phyloP scores from a whole-genome alignment of 2,888 invertebrate genomes.

The Bugulina stolonifera region DNA sequence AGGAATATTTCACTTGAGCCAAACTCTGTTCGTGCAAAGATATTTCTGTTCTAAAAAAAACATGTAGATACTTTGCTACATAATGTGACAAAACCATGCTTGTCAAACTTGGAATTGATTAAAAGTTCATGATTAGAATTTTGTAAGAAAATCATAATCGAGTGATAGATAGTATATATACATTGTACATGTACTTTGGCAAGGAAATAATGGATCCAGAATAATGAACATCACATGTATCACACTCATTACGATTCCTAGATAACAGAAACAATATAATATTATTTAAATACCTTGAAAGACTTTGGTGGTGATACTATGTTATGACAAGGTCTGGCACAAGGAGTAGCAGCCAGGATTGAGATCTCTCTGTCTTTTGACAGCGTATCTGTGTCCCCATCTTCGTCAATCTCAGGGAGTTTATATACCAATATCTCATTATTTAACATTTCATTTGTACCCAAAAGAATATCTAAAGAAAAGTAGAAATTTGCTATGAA shows the following conservation, averaged over 20 bases:
- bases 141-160: too few species aligned
- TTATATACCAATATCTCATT: slow-evolving; percentile 7
- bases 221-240: too few species aligned
- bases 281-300: not conserved
- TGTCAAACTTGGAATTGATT: too few species aligned
- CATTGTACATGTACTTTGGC: too few species aligned
- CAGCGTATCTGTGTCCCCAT: not conserved
- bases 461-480: not conserved
- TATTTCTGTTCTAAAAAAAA: slow-evolving; percentile 5
- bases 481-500: too few species aligned
- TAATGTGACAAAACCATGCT: too few species aligned
- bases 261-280: not conserved
- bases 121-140: too few species aligned
- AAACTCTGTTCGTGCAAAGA: not conserved
- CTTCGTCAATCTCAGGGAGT: not conserved
- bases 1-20: not conserved
- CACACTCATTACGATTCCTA: too few species aligned
- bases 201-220: too few species aligned
- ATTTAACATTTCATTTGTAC: not conserved
- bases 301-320: not conserved
- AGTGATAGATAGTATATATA: too few species aligned
- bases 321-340: not conserved
- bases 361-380: slow-evolving; percentile 15
- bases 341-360: not conserved
- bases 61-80: too few species aligned